phyloP scores from a whole-genome alignment of 2,797 vertebrate species.

The Mormyrus proboscirostris region DNA sequence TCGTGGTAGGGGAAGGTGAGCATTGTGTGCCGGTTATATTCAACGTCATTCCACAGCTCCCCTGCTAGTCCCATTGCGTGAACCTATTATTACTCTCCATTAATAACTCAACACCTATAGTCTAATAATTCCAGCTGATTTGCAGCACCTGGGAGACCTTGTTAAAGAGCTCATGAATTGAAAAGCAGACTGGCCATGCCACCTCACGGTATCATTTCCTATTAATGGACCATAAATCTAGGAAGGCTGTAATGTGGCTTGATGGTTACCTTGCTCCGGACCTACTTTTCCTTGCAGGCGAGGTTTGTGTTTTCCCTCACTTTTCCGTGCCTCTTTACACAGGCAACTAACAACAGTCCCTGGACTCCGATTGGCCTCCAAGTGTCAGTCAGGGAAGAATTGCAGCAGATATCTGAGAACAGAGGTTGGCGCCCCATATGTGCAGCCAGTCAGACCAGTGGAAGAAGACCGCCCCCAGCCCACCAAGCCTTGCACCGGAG shows the following conservation, averaged over 20 bases:
- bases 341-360: slow-evolving; percentile 18
- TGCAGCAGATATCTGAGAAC: slow-evolving; percentile 24
- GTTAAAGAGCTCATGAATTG: slow-evolving; percentile 14
- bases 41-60: not conserved
- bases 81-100: not conserved
- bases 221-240: not conserved
- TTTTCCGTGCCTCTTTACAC: not conserved
- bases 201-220: not conserved
- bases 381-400: slow-evolving; percentile 29
- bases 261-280: not conserved
- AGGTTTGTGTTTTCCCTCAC: slow-evolving; percentile 18
- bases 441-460: slow-evolving; percentile 13
- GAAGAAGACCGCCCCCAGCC: not conserved
- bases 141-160: slow-evolving; percentile 7
- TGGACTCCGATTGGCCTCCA: slow-evolving; percentile 16
- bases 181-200: not conserved
- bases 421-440: not conserved
- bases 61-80: not conserved
- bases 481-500: not conserved
- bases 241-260: not conserved
- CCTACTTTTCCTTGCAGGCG: not conserved
- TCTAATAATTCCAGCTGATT: slow-evolving; percentile 9
- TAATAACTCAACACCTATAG: slow-evolving; percentile 9
- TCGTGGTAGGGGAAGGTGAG: not conserved
- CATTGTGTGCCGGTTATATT: not conserved